Evolutionary conservation across 2,888 invertebrate species (phyloP), one percentile per base, ranked within the genome.

Genomic region (Empis stercorea): DNA sequence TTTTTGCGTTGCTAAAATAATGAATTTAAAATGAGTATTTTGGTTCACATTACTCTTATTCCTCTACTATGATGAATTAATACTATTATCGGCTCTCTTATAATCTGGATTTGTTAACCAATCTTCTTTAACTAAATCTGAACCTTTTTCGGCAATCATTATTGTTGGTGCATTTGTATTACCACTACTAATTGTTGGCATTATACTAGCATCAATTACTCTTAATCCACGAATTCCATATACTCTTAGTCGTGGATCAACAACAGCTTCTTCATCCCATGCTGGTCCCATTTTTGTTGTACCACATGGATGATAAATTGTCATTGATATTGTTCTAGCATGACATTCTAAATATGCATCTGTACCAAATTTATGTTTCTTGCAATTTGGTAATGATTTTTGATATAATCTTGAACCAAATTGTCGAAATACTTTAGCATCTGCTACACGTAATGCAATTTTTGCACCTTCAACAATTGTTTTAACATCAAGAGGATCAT

Each of bases 111-210:
- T 68, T 13, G 56, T 69, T 58, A 55, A 79, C 88, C 88, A 89
- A 66, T 88, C 87, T 65, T 83, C 79, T 66, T 89, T 89, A 48
- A 89, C 80, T 59, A 89, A 71, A 71, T 89, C 91, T 0, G 89
- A 77, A 6, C 87, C 89, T 63, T 89, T 91, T 61, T 92, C 91
- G 1, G 80, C 91, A 30, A 91, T 86, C 91, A 91, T 91, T 44
- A 91, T 87, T n/a, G 83, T 81, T 0, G 91, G 88, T 1, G 91
- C 92, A 64, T 91, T 89, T 1, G 91, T 91, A 61, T 92, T 91
- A 9, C 91, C 91, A 59, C 88, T 87, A 27, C 81, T 82, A 56
- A 91, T 87, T 2, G 84, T 84, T 1, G 91, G 91, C 87, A 91
- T 91, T 55, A 91, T 80, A 57, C 87, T 86, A 30, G 87, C 88